Evolutionary conservation across 2,113 vertebrate genomes (phyloP).

Genomic region (Nesoenas mayeri): DNA sequence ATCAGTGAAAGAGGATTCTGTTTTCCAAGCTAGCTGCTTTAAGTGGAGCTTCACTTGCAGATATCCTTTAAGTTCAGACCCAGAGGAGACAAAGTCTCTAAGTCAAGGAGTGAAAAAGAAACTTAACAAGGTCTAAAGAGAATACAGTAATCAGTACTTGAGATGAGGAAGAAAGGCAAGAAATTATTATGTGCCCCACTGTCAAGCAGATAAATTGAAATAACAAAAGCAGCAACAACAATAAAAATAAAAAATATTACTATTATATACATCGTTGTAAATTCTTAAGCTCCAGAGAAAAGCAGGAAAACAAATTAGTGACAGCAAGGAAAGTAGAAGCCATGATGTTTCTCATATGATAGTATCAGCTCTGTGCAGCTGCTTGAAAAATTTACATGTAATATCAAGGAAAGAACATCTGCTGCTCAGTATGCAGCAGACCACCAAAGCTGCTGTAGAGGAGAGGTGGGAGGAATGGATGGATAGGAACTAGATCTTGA

Average conservation of each 20-base stretch:
- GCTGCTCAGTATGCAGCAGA: slow-evolving; percentile 58
- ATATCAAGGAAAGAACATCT: slow-evolving; percentile 58
- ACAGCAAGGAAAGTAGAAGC: slow-evolving; percentile 28
- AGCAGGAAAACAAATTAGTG: neutral
- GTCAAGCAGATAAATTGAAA: neutral
- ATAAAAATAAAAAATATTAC: neutral
- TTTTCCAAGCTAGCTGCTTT: neutral
- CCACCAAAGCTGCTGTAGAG: slow-evolving; percentile 16
- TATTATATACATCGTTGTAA: neutral
- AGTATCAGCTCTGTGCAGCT: slow-evolving; percentile 31
- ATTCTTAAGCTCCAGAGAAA: neutral
- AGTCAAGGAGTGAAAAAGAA: neutral
- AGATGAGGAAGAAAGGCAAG: neutral
- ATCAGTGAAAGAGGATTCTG: neutral
- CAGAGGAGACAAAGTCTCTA: neutral
- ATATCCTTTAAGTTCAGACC: neutral
- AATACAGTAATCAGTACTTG: neutral
- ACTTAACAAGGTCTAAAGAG: neutral
- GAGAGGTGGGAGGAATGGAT: slow-evolving; percentile 30
- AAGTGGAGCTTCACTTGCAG: neutral
- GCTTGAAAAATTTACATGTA: slow-evolving; percentile 49
- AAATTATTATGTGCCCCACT: neutral
- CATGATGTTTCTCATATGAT: slow-evolving; percentile 24
- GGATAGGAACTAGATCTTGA: slow-evolving; percentile 16
- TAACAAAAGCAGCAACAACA: neutral